Evolutionary conservation across 1,140 invertebrate species (phyloP).

Genomic region (Hypothenemus hampei): DNA sequence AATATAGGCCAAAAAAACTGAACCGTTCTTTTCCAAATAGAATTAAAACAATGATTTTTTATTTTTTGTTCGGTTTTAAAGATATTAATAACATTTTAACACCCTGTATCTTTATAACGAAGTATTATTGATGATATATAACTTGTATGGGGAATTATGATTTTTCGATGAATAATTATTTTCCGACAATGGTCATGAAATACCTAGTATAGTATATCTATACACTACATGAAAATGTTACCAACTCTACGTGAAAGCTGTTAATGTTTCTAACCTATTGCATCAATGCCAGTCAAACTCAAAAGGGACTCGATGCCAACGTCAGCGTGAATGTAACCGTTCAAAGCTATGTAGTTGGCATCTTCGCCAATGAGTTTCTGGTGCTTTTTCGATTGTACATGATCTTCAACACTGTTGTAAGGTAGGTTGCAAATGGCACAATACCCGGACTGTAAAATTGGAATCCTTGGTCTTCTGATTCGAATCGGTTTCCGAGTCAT

Average conservation of each 20-base stretch:
- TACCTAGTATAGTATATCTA: too few species aligned
- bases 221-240: constrained; percentile 6
- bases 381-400: constrained; percentile 67
- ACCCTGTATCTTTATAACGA: too few species aligned
- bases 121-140: too few species aligned
- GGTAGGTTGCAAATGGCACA: constrained; percentile 71
- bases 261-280: constrained; percentile 33
- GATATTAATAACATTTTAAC: too few species aligned
- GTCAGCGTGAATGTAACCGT: constrained; percentile 54
- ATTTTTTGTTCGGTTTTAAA: too few species aligned
- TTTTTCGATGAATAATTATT: too few species aligned
- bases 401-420: constrained; percentile 60
- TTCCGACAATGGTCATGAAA: too few species aligned
- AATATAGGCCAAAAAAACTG: too few species aligned
- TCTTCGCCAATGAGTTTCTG: constrained; percentile 64
- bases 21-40: too few species aligned
- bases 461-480: constrained; percentile 51
- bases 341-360: constrained; percentile 55
- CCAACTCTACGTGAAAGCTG: constrained; percentile 18
- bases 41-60: too few species aligned
- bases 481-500: constrained; percentile 56
- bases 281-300: constrained; percentile 40
- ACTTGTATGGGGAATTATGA: too few species aligned
- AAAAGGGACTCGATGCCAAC: constrained; percentile 62
- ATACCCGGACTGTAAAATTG: constrained; percentile 57